Evolutionary conservation across 2,888 invertebrate species (phyloP).

Genomic region (Tetropium fuscum): DNA sequence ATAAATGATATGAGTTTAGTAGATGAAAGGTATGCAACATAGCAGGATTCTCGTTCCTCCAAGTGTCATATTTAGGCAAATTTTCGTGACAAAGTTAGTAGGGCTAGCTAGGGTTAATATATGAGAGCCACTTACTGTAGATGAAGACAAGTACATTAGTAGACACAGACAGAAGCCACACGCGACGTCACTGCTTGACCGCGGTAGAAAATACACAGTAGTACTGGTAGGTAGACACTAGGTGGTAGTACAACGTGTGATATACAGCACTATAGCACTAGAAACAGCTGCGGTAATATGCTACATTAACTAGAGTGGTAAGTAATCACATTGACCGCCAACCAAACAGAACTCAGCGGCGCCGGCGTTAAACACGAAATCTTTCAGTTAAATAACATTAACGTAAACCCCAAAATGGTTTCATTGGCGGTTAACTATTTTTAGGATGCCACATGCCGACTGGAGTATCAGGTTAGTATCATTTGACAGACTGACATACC

Average conservation of each 20-base stretch:
- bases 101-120: conserved; percentile 53
- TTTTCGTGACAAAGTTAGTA: conserved; percentile 7
- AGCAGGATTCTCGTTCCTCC: not conserved
- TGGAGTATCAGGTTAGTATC: too few species aligned
- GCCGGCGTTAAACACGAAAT: too few species aligned
- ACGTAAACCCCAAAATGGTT: too few species aligned
- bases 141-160: conserved; percentile 65
- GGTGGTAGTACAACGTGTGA: conserved; percentile 52
- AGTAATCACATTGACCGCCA: conserved; percentile 37
- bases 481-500: not conserved
- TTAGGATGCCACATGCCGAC: too few species aligned
- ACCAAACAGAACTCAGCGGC: conserved; percentile 43
- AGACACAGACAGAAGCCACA: conserved; percentile 65
- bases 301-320: conserved; percentile 46
- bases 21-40: not conserved
- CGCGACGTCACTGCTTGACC: conserved; percentile 48
- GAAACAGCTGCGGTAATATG: conserved; percentile 50
- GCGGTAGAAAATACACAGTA: conserved; percentile 54
- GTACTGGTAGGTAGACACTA: conserved; percentile 57
- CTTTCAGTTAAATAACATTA: conserved; percentile 12
- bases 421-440: too few species aligned
- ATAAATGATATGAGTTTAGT: too few species aligned
- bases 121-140: conserved; percentile 63
- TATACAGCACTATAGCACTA: conserved; percentile 56
- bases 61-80: not conserved